A percentile compares a stretch with the other conserved stretches of the same genome.
These are phyloP conservation scores for Sesamia inferens DNA, from an alignment of 2,888 invertebrate genomes.

Conservation along the genomic window DNA sequence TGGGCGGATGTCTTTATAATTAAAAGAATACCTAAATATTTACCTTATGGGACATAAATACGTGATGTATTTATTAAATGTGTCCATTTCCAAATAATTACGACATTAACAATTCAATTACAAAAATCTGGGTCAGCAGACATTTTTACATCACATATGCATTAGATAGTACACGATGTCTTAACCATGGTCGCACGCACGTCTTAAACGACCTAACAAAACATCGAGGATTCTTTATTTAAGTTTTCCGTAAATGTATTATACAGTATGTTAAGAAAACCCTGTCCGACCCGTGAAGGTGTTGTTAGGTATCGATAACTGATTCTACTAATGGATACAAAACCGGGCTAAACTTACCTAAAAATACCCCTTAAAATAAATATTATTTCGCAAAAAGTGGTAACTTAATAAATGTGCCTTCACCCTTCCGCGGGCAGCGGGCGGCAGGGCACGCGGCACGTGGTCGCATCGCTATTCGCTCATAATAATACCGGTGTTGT, in stretches of 20 bases:
- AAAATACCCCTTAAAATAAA: no score
- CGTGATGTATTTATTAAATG: conserved; percentile 46
- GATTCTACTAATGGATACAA: no score
- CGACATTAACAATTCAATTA: conserved; percentile 70
- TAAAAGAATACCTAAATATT: not conserved
- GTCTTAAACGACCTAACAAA: not conserved
- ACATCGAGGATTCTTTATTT: not conserved
- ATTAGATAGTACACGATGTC: conserved; percentile 27
- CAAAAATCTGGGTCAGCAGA: conserved; percentile 57
- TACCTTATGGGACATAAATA: conserved; percentile 1
- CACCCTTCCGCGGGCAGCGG: no score
- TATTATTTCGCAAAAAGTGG: no score
- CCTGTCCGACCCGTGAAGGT: no score
- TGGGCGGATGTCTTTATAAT: not conserved
- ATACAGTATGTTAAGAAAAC: no score
- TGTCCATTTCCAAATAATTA: conserved; percentile 68
- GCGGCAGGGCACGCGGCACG: no score
- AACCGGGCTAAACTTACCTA: no score
- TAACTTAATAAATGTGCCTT: no score
- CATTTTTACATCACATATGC: conserved; percentile 38
- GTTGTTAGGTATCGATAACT: no score
- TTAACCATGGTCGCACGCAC: conserved; percentile 11
- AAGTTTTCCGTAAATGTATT: not conserved
- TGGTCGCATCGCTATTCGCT: no score
- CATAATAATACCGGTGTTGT: no score